Evolutionary conservation across 2,797 vertebrate genomes (phyloP).

Genomic region (Liparis tanakae): DNA sequence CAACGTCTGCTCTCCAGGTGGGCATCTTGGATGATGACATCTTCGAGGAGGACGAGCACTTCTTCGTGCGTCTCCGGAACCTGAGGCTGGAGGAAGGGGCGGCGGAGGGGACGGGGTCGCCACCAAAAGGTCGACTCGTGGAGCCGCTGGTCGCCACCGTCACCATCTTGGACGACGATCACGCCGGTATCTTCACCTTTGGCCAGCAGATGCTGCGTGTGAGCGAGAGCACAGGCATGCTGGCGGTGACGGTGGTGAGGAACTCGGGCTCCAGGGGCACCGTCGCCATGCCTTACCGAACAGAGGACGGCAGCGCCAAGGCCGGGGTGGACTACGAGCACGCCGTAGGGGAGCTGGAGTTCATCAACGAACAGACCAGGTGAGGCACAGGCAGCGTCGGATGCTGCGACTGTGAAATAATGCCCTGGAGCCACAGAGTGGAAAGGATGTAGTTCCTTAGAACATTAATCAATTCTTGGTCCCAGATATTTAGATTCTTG

Average conservation of each 20-base stretch:
- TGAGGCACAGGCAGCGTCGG: constrained; percentile 71
- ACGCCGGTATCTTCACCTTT: constrained; percentile 95
- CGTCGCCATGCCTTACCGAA: constrained; percentile 89
- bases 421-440: not conserved
- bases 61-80: constrained; percentile 90
- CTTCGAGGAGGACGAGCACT: constrained; percentile 95
- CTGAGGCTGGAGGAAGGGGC: constrained; percentile 88
- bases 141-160: constrained; percentile 89
- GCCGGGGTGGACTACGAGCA: constrained; percentile 91
- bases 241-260: constrained; percentile 89
- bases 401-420: constrained; percentile 1
- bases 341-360: constrained; percentile 89
- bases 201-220: constrained; percentile 86
- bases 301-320: constrained; percentile 89
- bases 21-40: constrained; percentile 94
- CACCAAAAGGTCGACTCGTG: constrained; percentile 86
- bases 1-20: constrained; percentile 70
- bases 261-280: constrained; percentile 92
- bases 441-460: not conserved
- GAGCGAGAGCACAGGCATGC: constrained; percentile 90
- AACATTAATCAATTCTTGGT: not conserved
- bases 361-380: constrained; percentile 92
- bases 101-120: constrained; percentile 81
- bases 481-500: not conserved
- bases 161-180: constrained; percentile 96